Evolutionary conservation across 2,888 invertebrate genomes (phyloP).

Genomic region (Andricus quercusramuli): DNA sequence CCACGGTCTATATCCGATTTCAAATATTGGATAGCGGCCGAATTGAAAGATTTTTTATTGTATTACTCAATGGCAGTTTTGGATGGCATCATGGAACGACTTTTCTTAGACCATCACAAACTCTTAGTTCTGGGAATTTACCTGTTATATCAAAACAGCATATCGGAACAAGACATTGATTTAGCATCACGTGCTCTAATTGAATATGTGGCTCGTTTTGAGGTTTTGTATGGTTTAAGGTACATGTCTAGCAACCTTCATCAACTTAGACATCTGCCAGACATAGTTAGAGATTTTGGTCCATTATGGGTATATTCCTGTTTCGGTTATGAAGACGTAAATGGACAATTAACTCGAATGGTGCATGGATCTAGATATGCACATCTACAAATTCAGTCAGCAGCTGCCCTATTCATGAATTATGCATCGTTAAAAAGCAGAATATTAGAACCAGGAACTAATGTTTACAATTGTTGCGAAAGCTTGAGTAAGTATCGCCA

Average conservation of each 20-base stretch:
- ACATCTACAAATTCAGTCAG: no score
- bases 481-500: no score
- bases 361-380: constrained; percentile 47
- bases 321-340: constrained; percentile 56
- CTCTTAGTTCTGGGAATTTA: constrained; percentile 53
- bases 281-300: constrained; percentile 53
- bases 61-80: constrained; percentile 56
- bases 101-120: constrained; percentile 55
- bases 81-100: constrained; percentile 49
- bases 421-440: no score
- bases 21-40: constrained; percentile 56
- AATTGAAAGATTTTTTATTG: constrained; percentile 55
- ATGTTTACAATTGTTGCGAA: no score
- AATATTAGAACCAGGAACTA: no score
- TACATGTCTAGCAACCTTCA: constrained; percentile 58
- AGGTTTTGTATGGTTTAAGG: constrained; percentile 53
- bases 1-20: constrained; percentile 50
- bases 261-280: constrained; percentile 55
- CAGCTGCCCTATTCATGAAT: no score
- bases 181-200: constrained; percentile 44
- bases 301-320: constrained; percentile 54
- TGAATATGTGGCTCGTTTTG: constrained; percentile 50
- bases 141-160: constrained; percentile 47
- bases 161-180: constrained; percentile 46
- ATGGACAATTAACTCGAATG: constrained; percentile 52